Base-by-base conservation (phyloP, 2,888 invertebrate genomes). In the Eretmocerus hayati region DNA sequence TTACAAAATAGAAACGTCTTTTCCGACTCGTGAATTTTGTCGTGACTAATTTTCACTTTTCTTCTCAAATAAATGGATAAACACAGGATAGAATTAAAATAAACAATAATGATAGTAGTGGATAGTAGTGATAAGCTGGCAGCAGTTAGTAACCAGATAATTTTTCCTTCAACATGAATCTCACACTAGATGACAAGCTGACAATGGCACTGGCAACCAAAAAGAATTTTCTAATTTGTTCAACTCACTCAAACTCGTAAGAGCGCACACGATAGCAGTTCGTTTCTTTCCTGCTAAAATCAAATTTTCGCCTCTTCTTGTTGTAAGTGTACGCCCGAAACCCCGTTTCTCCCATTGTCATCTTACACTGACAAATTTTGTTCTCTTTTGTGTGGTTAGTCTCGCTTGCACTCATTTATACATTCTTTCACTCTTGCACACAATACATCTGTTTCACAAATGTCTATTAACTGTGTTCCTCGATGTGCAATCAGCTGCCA, bases 401-500 rank as follows among this genome's bases (percentile, higher is more conserved):
- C 42, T 48, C 52, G 41, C 50, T 51, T 48, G 35, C 56, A 40
- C 41, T 44, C 48, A 48, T 46, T 46, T 55, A 52, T 52, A 55
- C 52, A 48, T 51, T 47, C 41, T 9, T 15, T 53, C 22, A 9
- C 26, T 26, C 8, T 48, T 49, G 53, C 47, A 53, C 45, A n/a
- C n/a, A n/a, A n/a, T n/a, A n/a, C 44, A 23, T 46, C 55, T 47
- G 41, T 53, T 53, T 42, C 39, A 42, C 52, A 43, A 47, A 55
- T 52, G 39, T 53, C 47, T 49, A 52, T 54, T 49, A 51, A 49
- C 47, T 55, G 58, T 57, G 61, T 62, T 65, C 62, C 64, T 61
- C 63, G 60, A 64, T 64, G 67, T 66, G 66, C 67, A 69, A 68
- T 69, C 71, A 71, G 69, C 69, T 69, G 71, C 71, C 71, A 71